Evolutionary conservation across 2,888 invertebrate genomes (phyloP).

Genomic region (Machimus rusticus): DNA sequence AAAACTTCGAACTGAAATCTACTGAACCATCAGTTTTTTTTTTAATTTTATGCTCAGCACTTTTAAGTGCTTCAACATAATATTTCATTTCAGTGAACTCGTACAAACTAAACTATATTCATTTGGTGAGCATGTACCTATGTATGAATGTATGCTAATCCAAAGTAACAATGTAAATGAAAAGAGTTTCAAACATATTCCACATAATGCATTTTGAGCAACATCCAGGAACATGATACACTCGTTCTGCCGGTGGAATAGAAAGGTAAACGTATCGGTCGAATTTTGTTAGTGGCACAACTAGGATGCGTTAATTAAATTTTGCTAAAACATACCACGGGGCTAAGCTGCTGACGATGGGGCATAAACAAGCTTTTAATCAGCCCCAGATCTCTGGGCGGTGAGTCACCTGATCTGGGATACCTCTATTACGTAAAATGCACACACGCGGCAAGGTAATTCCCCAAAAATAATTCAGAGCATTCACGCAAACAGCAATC

Average conservation of each 20-base stretch:
- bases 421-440: neutral
- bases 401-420: neutral
- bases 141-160: neutral
- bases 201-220: neutral
- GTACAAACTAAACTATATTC: neutral
- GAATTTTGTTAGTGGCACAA: neutral
- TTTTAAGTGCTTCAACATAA: neutral
- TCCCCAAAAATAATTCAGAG: neutral
- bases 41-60: neutral
- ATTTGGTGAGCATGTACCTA: neutral
- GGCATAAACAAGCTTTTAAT: neutral
- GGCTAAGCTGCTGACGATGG: neutral
- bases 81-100: neutral
- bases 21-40: neutral
- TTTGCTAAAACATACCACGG: slow-evolving; percentile 5
- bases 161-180: neutral
- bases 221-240: neutral
- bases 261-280: neutral
- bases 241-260: neutral
- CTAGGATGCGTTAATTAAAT: slow-evolving; percentile 11
- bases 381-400: neutral
- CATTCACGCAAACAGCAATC: neutral
- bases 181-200: neutral
- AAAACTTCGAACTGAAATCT: neutral
- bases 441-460: neutral